phyloP scores from a whole-genome alignment of 2,797 vertebrate genomes.

The Poecilia picta region DNA sequence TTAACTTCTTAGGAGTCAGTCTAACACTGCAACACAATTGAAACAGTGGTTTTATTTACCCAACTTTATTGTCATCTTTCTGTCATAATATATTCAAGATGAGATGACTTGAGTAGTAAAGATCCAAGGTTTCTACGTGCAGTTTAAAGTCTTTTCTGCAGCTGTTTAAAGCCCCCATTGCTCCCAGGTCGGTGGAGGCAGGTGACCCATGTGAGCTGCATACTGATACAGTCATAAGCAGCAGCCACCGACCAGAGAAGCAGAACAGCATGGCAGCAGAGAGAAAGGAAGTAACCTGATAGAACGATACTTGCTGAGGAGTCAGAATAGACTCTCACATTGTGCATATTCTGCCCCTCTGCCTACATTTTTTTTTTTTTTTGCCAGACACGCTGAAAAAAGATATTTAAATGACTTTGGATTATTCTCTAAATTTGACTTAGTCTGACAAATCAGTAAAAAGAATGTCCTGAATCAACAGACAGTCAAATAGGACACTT shows the following conservation, averaged over 20 bases:
- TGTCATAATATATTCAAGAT: not conserved
- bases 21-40: not conserved
- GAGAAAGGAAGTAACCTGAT: conserved; percentile 26
- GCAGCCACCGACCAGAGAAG: conserved; percentile 34
- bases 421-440: conserved; percentile 34
- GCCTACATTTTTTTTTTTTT: conserved; percentile 45
- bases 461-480: conserved; percentile 23
- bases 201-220: conserved; percentile 65
- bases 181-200: conserved; percentile 45
- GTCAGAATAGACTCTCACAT: conserved; percentile 56
- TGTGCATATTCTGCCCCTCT: conserved; percentile 63
- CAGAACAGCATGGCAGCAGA: conserved; percentile 31
- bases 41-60: not conserved
- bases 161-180: conserved; percentile 22
- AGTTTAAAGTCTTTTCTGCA: conserved; percentile 35
- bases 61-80: not conserved
- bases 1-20: not conserved
- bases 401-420: conserved; percentile 4
- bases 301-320: conserved; percentile 54
- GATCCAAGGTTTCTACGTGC: conserved; percentile 7
- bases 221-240: conserved; percentile 62
- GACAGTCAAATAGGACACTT: conserved; percentile 20
- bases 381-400: conserved; percentile 21
- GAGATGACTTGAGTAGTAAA: not conserved
- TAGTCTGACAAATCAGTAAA: conserved; percentile 42